Base-by-base conservation (phyloP, 1,140 invertebrate genomes). In the Charaxes varanes region DNA sequence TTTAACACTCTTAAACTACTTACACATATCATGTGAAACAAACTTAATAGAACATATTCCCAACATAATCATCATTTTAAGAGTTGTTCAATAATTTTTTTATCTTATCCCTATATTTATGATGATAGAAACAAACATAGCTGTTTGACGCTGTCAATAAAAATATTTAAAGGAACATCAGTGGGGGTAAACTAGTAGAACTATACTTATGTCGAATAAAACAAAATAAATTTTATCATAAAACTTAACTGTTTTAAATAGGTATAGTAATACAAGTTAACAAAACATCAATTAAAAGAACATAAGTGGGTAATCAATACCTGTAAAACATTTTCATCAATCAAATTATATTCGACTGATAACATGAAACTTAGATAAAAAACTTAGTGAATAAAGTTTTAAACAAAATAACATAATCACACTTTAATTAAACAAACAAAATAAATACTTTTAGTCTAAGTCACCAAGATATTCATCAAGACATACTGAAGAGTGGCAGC, bases 401-500 rank as follows among this genome's bases (percentile, higher is more conserved):
- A 42, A 38, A 35, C 40, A 38, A 17, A 51, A 49, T 30, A 38
- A 36, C 27, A 41, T 4, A 30, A 12, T n/a, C 3, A 16, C 8
- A 4, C 7, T 38, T 12, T 13, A 27, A 38, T 12, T 16, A 32
- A 30, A 31, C 18, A 41, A 35, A 28, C 5, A 34, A 21, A 34
- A 30, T 2, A 19, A 3, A 22, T 36, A 24, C 22, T 33, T 14
- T 10, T 7, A n/a, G n/a, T n/a, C n/a, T n/a, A n/a, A n/a, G n/a
- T 48, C 47, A 17, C 28, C 46, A 30, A 15, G 42, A 43, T 70
- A 61, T 48, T 81, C 77, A 62, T 79, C 74, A 31, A 81, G 35
- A 26, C 61, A 73, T 4, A 53, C 45, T 22, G 74, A 53, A 4
- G 74, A 79, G 24, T 65, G 71, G 52, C 74, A 81, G 1, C 69